Evolutionary conservation across 2,888 invertebrate genomes (phyloP), one percentile per base, ranked within the genome.

Genomic region (Drosophila koepferae): DNA sequence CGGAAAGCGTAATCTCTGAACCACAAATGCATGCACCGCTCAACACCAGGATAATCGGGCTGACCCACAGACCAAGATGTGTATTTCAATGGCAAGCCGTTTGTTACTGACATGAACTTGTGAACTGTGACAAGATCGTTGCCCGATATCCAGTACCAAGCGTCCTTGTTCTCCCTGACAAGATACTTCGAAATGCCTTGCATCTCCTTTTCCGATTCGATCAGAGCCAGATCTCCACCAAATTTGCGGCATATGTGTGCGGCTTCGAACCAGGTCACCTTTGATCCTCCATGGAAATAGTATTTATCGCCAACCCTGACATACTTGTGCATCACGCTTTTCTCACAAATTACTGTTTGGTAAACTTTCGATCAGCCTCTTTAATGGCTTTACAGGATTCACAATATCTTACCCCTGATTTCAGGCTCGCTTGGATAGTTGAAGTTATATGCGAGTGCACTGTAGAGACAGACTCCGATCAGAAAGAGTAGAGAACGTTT

Each of bases 1-100:
- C 60, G 62, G 40, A 71, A 78, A 9, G 60, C 56, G 2, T 36
- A n/a, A 0, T 46, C 51, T 6, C 9, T 3, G 23, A 20, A 31
- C 77, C 77, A 78, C 63, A 77, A 56, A 23, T 71, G 74, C 36
- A 77, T 9, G n/a, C 78, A 77, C 8, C 56, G 66, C 66, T 77
- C 77, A 0, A 8, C 3, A 12, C 66, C 71, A 2, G 71, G 74
- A 41, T 16, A 23, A 16, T 77, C 74, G 7, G 77, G 74, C 18
- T 77, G 77, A 10, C 66, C 66, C 14, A 0, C 10, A 3, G 77
- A 71, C 78, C 77, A 77, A 38, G 46, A 49, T 10, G 59, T 60
- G 23, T 23, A 77, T 7, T 51, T 14, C 54, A 77, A 5, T 16
- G 56, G 54, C 38, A 49, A 28, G 3, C 77, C 78, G 31, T 73